Conservation (phyloP, 1,140 invertebrate species). For the Semibalanus balanoides region DNA sequence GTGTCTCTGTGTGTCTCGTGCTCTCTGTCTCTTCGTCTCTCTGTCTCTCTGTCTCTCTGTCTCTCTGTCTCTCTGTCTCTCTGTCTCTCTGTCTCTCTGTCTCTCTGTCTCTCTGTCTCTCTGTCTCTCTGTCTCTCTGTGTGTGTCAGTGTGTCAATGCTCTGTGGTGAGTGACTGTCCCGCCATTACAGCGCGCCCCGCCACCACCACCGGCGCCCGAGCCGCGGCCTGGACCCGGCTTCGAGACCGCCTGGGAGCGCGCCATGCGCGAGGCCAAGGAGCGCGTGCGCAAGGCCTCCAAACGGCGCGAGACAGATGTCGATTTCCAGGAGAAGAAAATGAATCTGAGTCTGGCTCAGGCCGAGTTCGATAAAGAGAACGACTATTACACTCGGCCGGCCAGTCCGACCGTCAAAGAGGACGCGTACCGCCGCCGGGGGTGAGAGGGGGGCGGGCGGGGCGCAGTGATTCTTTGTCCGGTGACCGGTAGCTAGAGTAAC, state of each 20-base stretch:
- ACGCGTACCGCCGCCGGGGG: background rate
- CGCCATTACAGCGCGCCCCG: background rate
- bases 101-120: no score
- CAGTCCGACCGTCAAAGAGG: slow-evolving; percentile 23
- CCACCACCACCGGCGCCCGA: slow-evolving; percentile 4
- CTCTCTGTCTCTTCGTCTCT: no score
- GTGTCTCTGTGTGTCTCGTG: no score
- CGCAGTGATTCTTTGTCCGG: slow-evolving; percentile 2
- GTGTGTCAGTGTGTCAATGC: no score
- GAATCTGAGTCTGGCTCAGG: slow-evolving; percentile 64
- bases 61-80: no score
- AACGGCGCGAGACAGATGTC: slow-evolving; percentile 84
- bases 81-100: no score
- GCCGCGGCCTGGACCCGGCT: slow-evolving; percentile 13
- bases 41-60: no score
- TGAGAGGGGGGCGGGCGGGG: background rate
- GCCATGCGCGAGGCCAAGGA: slow-evolving; percentile 80
- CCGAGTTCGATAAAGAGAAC: slow-evolving; percentile 80
- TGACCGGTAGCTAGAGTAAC: slow-evolving; percentile 12
- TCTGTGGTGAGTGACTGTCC: no score
- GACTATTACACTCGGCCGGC: slow-evolving; percentile 53
- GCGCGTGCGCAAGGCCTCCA: slow-evolving; percentile 75
- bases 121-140: no score
- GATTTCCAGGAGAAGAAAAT: slow-evolving; percentile 95
- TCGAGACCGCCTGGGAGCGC: slow-evolving; percentile 83